A percentile compares a stretch with the other conserved stretches of the same genome.
phyloP scores from a whole-genome alignment of 1,140 invertebrate genomes.

The Elymnias hypermnestra region DNA sequence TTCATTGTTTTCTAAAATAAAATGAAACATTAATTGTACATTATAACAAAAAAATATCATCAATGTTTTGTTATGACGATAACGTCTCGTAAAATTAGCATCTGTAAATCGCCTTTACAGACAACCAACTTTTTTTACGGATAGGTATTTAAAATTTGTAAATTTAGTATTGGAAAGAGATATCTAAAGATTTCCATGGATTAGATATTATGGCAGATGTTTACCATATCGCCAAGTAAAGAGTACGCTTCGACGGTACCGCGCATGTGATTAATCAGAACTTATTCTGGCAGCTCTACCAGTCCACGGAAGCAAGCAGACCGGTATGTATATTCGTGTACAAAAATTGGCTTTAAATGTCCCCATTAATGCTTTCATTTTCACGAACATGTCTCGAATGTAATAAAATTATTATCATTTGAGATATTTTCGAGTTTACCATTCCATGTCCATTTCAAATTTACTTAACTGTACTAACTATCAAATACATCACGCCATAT shows the following conservation, averaged over 20 bases:
- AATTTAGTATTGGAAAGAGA: no score
- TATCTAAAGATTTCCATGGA: neutral
- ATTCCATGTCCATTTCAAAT: neutral
- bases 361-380: conserved; percentile 13
- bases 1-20: no score
- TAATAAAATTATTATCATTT: neutral
- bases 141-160: no score
- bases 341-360: conserved; percentile 18
- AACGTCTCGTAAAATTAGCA: no score
- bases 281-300: conserved; percentile 72
- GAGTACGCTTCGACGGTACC: conserved; percentile 25
- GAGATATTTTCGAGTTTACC: neutral
- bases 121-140: no score
- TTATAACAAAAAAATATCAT: no score
- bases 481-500: neutral
- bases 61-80: no score
- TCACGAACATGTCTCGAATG: conserved; percentile 1
- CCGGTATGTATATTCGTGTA: conserved; percentile 55
- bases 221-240: conserved; percentile 10
- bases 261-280: conserved; percentile 61
- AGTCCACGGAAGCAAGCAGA: conserved; percentile 65
- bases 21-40: no score
- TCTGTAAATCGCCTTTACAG: no score
- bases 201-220: conserved; percentile 4
- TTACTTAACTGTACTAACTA: neutral